Percentiles rank a stretch among this genome's conserved stretches.
phyloP scores from a whole-genome alignment of 1,140 invertebrate genomes.

The Brachionus paranguensis region DNA sequence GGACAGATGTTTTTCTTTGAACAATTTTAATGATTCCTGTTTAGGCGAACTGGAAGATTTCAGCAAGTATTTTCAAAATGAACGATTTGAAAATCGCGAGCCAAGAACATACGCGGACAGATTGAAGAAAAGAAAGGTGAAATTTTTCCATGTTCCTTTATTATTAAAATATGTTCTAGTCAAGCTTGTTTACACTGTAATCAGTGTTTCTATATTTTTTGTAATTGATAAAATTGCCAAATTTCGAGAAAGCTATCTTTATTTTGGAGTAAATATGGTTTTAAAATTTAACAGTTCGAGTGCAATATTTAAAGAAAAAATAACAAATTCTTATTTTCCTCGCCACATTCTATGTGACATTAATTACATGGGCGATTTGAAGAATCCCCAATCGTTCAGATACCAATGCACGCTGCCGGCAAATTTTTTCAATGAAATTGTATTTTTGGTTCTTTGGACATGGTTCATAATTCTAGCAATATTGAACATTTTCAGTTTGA shows the following conservation, averaged over 20 bases:
- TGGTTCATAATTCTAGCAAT: constrained; percentile 4
- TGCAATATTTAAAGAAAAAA: constrained; percentile 52
- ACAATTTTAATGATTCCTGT: constrained; percentile 22
- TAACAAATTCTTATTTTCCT: constrained; percentile 53
- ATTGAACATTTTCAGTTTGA: constrained; percentile 8
- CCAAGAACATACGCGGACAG: background rate
- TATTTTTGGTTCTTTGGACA: constrained; percentile 23
- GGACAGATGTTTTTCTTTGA: constrained; percentile 32
- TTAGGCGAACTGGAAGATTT: constrained; percentile 14
- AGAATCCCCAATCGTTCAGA: constrained; percentile 43
- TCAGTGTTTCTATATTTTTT: constrained; percentile 48
- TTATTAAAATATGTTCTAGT: constrained; percentile 15
- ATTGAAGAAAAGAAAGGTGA: constrained; percentile 4
- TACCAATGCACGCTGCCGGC: constrained; percentile 18
- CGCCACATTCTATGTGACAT: constrained; percentile 58
- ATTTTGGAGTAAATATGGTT: constrained; percentile 56
- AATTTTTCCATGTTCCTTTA: constrained; percentile 4
- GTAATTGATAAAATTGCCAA: constrained; percentile 57
- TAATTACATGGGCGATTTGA: constrained; percentile 54
- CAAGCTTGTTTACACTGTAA: background rate
- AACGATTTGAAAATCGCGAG: background rate
- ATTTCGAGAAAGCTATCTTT: constrained; percentile 55
- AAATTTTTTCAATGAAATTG: constrained; percentile 44
- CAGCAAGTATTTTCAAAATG: background rate
- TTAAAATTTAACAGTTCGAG: constrained; percentile 45